Base-by-base conservation (phyloP, 2,888 invertebrate genomes). In the Sisyra terminalis region DNA sequence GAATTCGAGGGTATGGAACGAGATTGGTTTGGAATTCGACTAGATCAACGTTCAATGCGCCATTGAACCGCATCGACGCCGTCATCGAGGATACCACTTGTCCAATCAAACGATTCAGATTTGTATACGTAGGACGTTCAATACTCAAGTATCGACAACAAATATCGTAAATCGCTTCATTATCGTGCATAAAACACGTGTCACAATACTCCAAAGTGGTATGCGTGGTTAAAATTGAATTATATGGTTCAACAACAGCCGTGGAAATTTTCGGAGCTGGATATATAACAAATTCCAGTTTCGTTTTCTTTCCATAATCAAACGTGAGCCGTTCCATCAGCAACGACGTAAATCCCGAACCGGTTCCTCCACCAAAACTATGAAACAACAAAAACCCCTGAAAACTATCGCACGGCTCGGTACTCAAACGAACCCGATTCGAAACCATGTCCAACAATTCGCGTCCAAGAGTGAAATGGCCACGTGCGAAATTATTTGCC, bases 171-270 rank as follows among this genome's bases (percentile, higher is more conserved):
- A 57, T 56, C 29, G 58, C 58, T 51, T 58, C 57, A 46, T 58
- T 58, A 48, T 58, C 58, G 29, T 55, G 65, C 71, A 71, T 71
- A 52, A 73, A 74, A 32, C 70, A 69, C 52, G 71, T 73, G 54
- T 72, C 72, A 1, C 68, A 69, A 52, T 71, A 72, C 53, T 73
- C 72, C 17, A 57, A 50, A 10, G 72, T 72, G 17, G 72, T 73
- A 54, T 74, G 73, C 13, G 73, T 73, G 46, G 71, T 71, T 48
- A 73, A 54, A 43, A 73, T 70, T 34, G 71, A 69, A 55, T 73
- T 74, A 64, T 73, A 73, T 2, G 73, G 73, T 53, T 37, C 37
- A 2, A 37, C 37, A 2, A 37, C 18, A 11, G 18, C 18, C 9
- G 6, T 18, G 9, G 37, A 57, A 2, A 56, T 50, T 50, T 53